Evolutionary conservation across 2,888 invertebrate genomes (phyloP), one percentile per base, ranked within the genome.

Genomic region (Thymelicus sylvestris): DNA sequence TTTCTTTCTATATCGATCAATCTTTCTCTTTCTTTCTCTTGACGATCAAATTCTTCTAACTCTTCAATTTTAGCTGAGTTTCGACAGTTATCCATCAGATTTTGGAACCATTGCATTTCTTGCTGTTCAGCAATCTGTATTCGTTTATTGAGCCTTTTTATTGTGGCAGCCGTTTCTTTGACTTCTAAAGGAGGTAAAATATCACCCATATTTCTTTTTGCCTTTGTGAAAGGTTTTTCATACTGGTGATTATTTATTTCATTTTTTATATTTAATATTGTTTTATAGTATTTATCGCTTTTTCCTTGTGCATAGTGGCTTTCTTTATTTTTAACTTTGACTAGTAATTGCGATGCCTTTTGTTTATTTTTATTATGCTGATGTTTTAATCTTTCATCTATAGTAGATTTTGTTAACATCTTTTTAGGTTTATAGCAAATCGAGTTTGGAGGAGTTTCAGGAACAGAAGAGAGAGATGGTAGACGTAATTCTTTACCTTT

Each of bases 1-100:
- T 95, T 95, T 76, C 85, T 91, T 87, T 95, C 94, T 73, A 95
- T 95, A 59, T 94, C 92, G 70, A 93, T 85, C 44, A 95, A 75
- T 65, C 94, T 83, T 78, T 94, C 88, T 78, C 90, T 90, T 81
- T 95, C 92, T 64, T 82, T 87, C 77, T 92, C 87, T 80, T 91
- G 85, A 60, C 94, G 89, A 65, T 92, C 86, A 72, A 90, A 86
- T 69, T 91, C 87, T 77, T 93, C 88, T 39, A 95, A 73, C 75
- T 89, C 86, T 74, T 92, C 88, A 52, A 93, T 81, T 79, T 87
- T 89, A 0, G 82, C 77, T 12, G 88, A 83, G 78, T 93, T 91
- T 74, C 84, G 88, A 72, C 92, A 93, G 68, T 92, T 94, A 73
- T 84, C 85, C 13, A 95, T 78, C 66, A 95, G 81, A 69, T 93